These are phyloP conservation scores for Hylaeus volcanicus DNA, from an alignment of 1,140 invertebrate genomes.

Conservation along the genomic window DNA sequence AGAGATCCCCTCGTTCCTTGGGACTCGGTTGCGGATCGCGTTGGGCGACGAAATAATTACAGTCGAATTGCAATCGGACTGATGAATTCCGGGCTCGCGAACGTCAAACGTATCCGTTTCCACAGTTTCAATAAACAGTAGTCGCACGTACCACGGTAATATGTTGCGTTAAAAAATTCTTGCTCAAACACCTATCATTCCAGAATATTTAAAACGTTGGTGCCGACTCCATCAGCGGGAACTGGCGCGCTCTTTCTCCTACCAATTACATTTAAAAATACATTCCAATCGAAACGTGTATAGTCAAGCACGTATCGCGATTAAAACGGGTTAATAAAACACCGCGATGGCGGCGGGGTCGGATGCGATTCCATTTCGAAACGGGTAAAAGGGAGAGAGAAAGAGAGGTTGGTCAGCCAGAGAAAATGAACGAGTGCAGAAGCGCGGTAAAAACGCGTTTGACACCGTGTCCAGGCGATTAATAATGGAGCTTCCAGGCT, in stretches of 20 bases:
- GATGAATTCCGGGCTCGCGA: no score
- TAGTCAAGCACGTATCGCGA: neutral
- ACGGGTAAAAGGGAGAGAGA: neutral
- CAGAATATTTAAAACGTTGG: neutral
- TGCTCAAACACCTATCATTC: no score
- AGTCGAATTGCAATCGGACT: neutral
- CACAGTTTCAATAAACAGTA: no score
- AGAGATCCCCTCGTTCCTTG: no score
- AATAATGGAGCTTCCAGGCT: constrained; percentile 50
- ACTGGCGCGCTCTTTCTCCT: neutral
- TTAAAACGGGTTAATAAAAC: constrained; percentile 25
- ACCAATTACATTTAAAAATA: constrained; percentile 22
- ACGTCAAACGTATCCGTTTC: no score
- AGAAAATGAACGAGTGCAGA: constrained; percentile 14
- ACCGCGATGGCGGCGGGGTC: neutral
- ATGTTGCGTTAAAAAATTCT: no score
- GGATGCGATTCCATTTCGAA: constrained; percentile 30
- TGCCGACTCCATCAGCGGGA: neutral
- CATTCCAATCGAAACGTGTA: neutral
- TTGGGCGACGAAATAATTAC: neutral
- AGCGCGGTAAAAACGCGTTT: constrained; percentile 27
- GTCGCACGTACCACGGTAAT: no score
- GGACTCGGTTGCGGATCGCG: no score
- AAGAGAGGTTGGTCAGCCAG: neutral
- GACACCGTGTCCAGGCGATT: constrained; percentile 38